phyloP scores from a whole-genome alignment of 2,888 invertebrate genomes.

The Clusia tigrina region DNA sequence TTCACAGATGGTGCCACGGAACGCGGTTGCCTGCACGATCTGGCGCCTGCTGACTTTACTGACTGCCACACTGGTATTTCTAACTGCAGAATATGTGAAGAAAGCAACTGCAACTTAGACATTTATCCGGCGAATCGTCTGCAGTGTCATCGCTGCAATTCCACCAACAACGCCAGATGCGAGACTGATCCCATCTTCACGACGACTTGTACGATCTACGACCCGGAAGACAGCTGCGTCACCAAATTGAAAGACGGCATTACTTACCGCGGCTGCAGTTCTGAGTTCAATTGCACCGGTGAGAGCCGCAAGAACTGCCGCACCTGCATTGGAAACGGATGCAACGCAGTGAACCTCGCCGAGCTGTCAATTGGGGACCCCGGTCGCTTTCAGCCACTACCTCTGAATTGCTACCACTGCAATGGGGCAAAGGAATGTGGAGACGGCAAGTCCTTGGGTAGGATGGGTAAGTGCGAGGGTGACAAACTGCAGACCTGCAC shows the following conservation, averaged over 20 bases:
- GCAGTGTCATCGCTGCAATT: slow-evolving; percentile 42
- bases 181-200: slow-evolving; percentile 27
- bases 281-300: slow-evolving; percentile 37
- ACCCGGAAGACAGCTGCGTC: slow-evolving; percentile 37
- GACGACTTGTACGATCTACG: slow-evolving; percentile 37
- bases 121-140: slow-evolving; percentile 38
- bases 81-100: slow-evolving; percentile 36
- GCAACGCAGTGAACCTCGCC: slow-evolving; percentile 36
- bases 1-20: slow-evolving; percentile 39
- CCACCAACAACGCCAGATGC: slow-evolving; percentile 32
- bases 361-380: slow-evolving; percentile 32
- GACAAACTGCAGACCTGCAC: slow-evolving; percentile 40
- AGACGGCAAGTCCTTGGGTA: slow-evolving; percentile 4
- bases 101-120: slow-evolving; percentile 35
- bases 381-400: slow-evolving; percentile 41
- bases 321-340: slow-evolving; percentile 28
- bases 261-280: slow-evolving; percentile 42
- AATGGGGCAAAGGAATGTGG: slow-evolving; percentile 34
- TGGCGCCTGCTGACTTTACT: slow-evolving; percentile 32
- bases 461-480: slow-evolving; percentile 27
- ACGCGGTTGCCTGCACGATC: slow-evolving; percentile 40
- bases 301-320: slow-evolving; percentile 34
- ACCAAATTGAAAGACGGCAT: slow-evolving; percentile 34
- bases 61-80: slow-evolving; percentile 35
- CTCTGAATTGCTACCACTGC: slow-evolving; percentile 42